phyloP scores from a whole-genome alignment of 2,797 vertebrate genomes.

The Echeneis naucrates region DNA sequence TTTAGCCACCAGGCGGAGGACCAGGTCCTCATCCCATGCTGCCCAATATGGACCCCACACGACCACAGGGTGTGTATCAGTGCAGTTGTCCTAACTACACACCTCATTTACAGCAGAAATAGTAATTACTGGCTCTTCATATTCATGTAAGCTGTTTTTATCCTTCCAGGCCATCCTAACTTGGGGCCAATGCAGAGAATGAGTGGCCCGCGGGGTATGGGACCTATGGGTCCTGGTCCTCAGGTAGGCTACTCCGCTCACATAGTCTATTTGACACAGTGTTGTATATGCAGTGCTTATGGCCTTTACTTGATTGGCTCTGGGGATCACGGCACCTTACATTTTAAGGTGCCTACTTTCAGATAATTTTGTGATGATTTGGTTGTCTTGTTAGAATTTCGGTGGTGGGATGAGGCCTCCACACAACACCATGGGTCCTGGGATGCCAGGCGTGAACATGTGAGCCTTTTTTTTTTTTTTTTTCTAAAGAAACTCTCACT shows the following conservation, averaged over 20 bases:
- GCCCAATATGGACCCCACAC: constrained; percentile 97
- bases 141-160: neutral
- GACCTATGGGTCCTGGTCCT: constrained; percentile 96
- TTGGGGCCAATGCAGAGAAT: constrained; percentile 99
- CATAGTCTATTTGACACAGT: neutral
- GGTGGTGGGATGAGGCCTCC: constrained; percentile 99
- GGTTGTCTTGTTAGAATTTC: constrained; percentile 89
- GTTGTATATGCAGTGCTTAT: neutral
- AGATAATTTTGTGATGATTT: neutral
- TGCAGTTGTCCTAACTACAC: neutral
- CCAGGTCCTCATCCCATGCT: constrained; percentile 97
- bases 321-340: neutral
- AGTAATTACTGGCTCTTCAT: neutral
- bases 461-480: constrained; percentile 79
- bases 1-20: constrained; percentile 94
- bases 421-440: constrained; percentile 97
- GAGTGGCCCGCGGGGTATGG: constrained; percentile 98
- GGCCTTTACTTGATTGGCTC: neutral
- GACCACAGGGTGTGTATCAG: constrained; percentile 92
- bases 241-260: constrained; percentile 85
- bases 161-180: constrained; percentile 89
- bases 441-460: constrained; percentile 99
- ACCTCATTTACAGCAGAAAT: neutral
- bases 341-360: neutral
- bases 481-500: neutral